Conservation (phyloP, 2,888 invertebrate genomes). For the Sinelater perroti region DNA sequence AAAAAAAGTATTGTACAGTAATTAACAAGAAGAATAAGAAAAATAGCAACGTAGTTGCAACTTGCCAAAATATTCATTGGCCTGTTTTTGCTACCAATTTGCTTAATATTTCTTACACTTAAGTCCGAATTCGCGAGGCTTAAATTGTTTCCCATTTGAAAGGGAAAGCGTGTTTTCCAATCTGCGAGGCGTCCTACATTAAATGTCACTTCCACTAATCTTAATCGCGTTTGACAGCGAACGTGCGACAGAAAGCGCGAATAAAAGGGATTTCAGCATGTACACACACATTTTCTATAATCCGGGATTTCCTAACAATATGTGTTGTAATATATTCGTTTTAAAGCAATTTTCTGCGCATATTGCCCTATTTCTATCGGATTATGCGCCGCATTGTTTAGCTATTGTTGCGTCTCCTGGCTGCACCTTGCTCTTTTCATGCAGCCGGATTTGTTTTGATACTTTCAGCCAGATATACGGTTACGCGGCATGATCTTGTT, state of each 20-base stretch:
- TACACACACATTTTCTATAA: conserved; percentile 51
- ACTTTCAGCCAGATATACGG: conserved; percentile 19
- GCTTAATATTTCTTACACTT: background rate
- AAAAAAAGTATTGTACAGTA: too few relatives aligned
- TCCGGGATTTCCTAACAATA: conserved; percentile 55
- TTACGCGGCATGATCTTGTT: conserved; percentile 32
- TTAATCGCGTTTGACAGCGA: conserved; percentile 55
- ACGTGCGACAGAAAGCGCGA: conserved; percentile 51
- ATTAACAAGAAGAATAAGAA: too few relatives aligned
- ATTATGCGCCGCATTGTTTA: conserved; percentile 46
- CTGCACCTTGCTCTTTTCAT: conserved; percentile 38
- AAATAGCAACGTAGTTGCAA: too few relatives aligned
- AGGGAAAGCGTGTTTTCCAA: conserved; percentile 17
- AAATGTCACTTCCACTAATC: conserved; percentile 46
- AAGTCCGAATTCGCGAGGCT: background rate
- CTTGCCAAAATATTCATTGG: too few relatives aligned
- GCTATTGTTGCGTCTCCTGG: conserved; percentile 26
- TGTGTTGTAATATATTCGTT: conserved; percentile 56
- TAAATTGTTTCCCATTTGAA: conserved; percentile 1
- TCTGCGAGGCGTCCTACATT: conserved; percentile 20
- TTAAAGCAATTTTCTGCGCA: conserved; percentile 59
- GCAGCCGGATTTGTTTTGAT: conserved; percentile 33
- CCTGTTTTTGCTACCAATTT: too few relatives aligned
- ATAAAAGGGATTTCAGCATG: conserved; percentile 48
- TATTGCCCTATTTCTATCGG: conserved; percentile 57